Base-by-base conservation (phyloP, 2,797 vertebrate genomes). In the Cossypha caffra region DNA sequence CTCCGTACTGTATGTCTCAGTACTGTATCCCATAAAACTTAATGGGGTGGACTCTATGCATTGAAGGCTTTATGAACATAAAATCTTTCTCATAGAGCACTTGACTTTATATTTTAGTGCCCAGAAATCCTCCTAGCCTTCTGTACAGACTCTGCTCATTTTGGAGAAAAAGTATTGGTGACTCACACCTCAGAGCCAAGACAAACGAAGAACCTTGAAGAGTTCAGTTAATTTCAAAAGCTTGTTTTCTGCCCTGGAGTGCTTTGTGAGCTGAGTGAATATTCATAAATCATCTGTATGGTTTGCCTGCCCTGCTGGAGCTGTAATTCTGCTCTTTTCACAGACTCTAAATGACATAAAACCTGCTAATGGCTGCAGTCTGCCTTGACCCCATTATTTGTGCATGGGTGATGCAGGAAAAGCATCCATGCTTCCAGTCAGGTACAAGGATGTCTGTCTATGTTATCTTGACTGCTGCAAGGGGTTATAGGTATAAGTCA, bases 131-230 rank as follows among this genome's bases (percentile, higher is more conserved):
- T 86, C 79, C 38, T 35, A 69, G 69, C 31, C 9, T 59, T 64
- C 71, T 67, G 47, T 31, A 73, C 48, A 55, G 57, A 33, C 43
- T 64, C 38, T 50, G 62, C 40, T 95, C 12, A 0, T 69, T 85
- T 52, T 23, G 12, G 21, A 89, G 84, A 57, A 73, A 55, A 4
- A 19, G 61, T 23, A 20, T 28, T 15, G 54, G 83, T 88, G 92
- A 96, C 90, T 95, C 84, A 86, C 61, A 72, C 75, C 95, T 93
- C 95, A 74, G 87, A 90, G 84, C 77, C 81, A 83, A 87, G 90
- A 82, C 50, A 92, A 95, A 86, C 0, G 3, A 85, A 89, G 86
- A 87, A 64, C 86, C 88, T 86, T 68, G 78, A 88, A 50, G 86
- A 80, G 81, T 77, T 71, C 88, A 72, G 90, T 82, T 96, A 50